A percentile compares a stretch with the other conserved stretches of the same genome.
phyloP scores from a whole-genome alignment of 2,113 vertebrate genomes.

The Pelmatolapia mariae region DNA sequence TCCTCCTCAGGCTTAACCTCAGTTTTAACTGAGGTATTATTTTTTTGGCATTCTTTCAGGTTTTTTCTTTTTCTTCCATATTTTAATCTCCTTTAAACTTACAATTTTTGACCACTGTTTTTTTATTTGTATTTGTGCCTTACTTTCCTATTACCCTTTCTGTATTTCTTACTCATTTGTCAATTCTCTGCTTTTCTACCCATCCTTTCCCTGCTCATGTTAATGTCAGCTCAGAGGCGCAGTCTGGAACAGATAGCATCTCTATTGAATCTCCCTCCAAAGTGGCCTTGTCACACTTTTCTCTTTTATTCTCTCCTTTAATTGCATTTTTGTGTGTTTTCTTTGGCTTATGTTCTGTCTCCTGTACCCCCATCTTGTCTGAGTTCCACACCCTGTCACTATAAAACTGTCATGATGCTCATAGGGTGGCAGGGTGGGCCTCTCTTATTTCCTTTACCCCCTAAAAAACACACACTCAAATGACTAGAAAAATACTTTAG shows the following conservation, averaged over 20 bases:
- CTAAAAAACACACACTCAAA: not conserved
- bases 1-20: not conserved
- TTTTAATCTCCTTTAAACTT: not conserved
- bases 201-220: not conserved
- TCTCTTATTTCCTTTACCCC: slow-evolving; percentile 22
- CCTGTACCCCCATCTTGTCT: slow-evolving; percentile 47
- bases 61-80: not conserved
- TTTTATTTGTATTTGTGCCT: not conserved
- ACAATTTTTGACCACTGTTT: not conserved
- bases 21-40: not conserved
- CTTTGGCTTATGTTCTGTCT: slow-evolving; percentile 45
- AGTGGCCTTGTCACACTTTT: slow-evolving; percentile 1
- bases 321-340: slow-evolving; percentile 30
- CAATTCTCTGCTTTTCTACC: not conserved
- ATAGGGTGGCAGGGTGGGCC: not conserved
- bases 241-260: slow-evolving; percentile 52
- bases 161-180: not conserved
- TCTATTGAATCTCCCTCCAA: slow-evolving; percentile 27
- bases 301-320: slow-evolving; percentile 34
- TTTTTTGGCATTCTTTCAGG: not conserved
- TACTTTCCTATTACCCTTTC: not conserved
- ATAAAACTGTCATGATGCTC: slow-evolving; percentile 64
- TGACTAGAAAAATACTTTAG: not conserved
- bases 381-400: slow-evolving; percentile 42
- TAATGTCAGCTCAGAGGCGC: not conserved